Percentiles rank a stretch among this genome's conserved stretches.
Evolutionary conservation across 64 coral and sea anemone genomes (phyloP).

Genomic region (Catalaphyllia jardinei): DNA sequence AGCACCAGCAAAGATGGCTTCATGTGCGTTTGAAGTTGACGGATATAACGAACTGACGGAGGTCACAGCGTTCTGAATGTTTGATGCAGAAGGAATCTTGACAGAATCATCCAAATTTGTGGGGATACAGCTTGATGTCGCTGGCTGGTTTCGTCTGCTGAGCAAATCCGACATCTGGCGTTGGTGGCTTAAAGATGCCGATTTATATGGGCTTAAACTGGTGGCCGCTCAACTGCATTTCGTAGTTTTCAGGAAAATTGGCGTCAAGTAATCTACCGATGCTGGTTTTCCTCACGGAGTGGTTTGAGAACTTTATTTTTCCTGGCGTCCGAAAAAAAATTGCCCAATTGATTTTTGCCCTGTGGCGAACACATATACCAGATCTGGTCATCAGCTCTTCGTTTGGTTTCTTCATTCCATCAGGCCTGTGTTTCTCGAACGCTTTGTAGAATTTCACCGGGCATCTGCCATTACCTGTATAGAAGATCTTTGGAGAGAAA

Average conservation of each 20-base stretch:
- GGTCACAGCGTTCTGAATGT: conserved; percentile 13
- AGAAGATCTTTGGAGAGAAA: background rate
- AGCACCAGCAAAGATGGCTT: too few species aligned
- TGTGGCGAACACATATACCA: conserved; percentile 29
- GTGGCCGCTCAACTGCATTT: conserved; percentile 25
- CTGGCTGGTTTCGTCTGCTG: too few species aligned
- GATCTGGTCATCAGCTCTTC: background rate
- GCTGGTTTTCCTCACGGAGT: conserved; percentile 49
- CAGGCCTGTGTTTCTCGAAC: too few species aligned
- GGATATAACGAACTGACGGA: background rate
- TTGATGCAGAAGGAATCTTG: background rate
- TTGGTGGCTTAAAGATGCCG: too few species aligned
- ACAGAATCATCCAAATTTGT: too few species aligned
- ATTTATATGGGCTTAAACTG: background rate
- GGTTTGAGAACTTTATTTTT: conserved; percentile 2
- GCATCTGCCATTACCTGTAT: too few species aligned
- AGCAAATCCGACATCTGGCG: too few species aligned
- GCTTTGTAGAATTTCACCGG: too few species aligned
- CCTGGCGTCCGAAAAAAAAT: background rate
- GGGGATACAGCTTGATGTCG: too few species aligned
- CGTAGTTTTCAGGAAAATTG: conserved; percentile 30
- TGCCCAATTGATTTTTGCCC: too few species aligned
- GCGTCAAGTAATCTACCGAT: conserved; percentile 25
- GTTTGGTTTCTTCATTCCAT: background rate
- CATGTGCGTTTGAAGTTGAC: background rate